These are phyloP conservation scores for Cecropterus lyciades DNA, from an alignment of 1,140 invertebrate species.

Conservation along the genomic window DNA sequence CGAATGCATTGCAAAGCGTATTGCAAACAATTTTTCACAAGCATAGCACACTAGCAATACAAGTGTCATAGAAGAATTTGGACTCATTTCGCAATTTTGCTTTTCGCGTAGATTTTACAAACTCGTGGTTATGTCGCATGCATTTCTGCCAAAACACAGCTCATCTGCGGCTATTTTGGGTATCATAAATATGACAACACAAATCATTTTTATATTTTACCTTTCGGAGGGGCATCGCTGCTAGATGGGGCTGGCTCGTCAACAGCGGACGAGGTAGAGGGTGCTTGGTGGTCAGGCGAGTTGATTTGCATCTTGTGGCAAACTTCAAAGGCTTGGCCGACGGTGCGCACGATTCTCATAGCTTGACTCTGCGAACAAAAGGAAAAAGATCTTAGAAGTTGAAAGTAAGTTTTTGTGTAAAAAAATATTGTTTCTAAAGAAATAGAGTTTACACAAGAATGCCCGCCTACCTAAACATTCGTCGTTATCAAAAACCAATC, in stretches of 20 bases:
- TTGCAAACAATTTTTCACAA: not conserved
- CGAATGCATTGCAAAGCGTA: not conserved
- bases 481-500: no score
- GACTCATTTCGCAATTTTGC: not conserved
- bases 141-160: slow-evolving; percentile 1
- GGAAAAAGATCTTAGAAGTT: not conserved
- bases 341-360: slow-evolving; percentile 98
- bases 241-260: slow-evolving; percentile 48
- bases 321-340: slow-evolving; percentile 99
- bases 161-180: not conserved
- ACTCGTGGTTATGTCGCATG: not conserved
- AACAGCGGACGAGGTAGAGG: slow-evolving; percentile 66
- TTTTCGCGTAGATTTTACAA: not conserved
- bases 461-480: no score
- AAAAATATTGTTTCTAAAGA: no score
- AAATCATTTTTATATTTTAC: slow-evolving; percentile 37
- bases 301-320: slow-evolving; percentile 95
- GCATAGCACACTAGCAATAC: not conserved
- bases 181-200: not conserved
- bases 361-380: slow-evolving; percentile 94
- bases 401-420: no score
- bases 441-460: no score
- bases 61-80: not conserved
- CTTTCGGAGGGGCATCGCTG: slow-evolving; percentile 61
- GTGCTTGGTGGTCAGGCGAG: slow-evolving; percentile 54